phyloP scores from a whole-genome alignment of 2,888 invertebrate species.

The Sicus ferrugineus region DNA sequence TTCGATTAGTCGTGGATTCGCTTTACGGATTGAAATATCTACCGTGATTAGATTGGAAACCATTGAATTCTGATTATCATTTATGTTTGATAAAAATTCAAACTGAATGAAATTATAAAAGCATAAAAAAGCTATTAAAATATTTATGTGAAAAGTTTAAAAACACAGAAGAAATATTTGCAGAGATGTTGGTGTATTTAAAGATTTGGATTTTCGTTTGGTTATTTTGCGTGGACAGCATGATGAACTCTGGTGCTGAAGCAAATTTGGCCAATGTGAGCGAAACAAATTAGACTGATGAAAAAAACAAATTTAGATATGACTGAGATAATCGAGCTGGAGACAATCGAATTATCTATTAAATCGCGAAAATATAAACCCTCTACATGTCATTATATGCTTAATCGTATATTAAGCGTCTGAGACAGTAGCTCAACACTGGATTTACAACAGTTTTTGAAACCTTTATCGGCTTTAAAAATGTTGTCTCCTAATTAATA shows the following conservation, averaged over 20 bases:
- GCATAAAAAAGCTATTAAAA: no score
- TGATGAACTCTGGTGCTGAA: conserved; percentile 50
- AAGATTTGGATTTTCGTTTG: conserved; percentile 44
- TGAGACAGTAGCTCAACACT: no score
- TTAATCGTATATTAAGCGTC: no score
- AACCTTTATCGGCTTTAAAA: no score
- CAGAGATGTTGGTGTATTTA: conserved; percentile 35
- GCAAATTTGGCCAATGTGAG: conserved; percentile 54
- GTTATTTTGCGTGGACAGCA: conserved; percentile 44
- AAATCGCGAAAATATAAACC: no score
- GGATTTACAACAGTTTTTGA: no score
- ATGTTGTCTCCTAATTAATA: no score
- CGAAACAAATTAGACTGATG: no score
- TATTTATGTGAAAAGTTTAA: background rate
- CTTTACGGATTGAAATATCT: background rate
- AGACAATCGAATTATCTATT: no score
- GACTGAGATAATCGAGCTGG: background rate
- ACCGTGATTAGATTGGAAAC: background rate
- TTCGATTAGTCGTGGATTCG: conserved; percentile 5
- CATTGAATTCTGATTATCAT: background rate
- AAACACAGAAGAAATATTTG: background rate
- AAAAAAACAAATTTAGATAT: background rate
- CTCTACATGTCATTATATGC: no score
- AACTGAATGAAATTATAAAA: background rate
- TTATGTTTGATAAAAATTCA: background rate